A percentile compares a stretch with the other conserved stretches of the same genome.
Evolutionary conservation across 2,113 vertebrate species (phyloP).

Genomic region (Pitta sordida): DNA sequence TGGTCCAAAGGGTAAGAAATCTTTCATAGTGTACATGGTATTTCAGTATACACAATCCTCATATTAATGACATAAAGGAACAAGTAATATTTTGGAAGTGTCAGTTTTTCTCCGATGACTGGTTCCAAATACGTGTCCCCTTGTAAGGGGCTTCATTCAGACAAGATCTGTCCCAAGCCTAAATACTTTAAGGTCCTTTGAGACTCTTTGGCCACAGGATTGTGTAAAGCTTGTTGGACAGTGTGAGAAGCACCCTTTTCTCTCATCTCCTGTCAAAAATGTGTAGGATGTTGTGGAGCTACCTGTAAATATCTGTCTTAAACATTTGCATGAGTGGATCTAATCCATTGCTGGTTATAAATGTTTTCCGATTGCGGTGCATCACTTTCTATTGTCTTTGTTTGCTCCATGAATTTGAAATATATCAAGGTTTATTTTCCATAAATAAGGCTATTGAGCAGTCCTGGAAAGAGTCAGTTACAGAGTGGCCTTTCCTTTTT

Average conservation of each 20-base stretch:
- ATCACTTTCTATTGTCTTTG: not conserved
- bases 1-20: constrained; percentile 84
- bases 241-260: not conserved
- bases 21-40: not conserved
- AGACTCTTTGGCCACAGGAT: not conserved
- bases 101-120: not conserved
- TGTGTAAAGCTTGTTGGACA: not conserved
- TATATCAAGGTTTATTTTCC: not conserved
- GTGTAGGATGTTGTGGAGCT: not conserved
- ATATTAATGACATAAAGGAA: not conserved
- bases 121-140: not conserved
- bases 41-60: not conserved
- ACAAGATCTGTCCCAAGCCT: not conserved
- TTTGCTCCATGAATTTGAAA: not conserved
- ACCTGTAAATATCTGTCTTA: not conserved
- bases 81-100: not conserved
- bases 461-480: not conserved
- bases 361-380: not conserved
- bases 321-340: not conserved
- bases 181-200: not conserved
- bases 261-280: not conserved
- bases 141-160: not conserved
- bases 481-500: not conserved
- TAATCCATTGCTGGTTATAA: not conserved
- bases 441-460: not conserved